phyloP scores from a whole-genome alignment of 2,888 invertebrate species.

The Epirrhoe tristata region DNA sequence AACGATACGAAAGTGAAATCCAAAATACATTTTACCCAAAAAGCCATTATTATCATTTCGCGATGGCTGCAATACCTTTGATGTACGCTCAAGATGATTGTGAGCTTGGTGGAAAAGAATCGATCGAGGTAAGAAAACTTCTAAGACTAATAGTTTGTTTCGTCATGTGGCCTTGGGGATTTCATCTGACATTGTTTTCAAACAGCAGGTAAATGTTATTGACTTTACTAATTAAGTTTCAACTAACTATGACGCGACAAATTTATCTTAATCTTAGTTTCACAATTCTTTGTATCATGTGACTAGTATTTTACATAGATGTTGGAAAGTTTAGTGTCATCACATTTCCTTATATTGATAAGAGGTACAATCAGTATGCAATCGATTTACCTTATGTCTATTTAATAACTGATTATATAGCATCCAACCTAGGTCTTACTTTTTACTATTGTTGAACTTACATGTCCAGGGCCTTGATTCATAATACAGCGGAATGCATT shows the following conservation, averaged over 20 bases:
- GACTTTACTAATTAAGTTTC: background rate
- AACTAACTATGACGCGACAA: background rate
- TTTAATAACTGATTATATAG: background rate
- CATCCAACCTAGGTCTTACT: too few species aligned
- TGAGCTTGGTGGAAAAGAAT: conserved; percentile 88
- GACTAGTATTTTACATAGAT: background rate
- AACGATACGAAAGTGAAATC: conserved; percentile 40
- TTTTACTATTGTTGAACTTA: too few species aligned
- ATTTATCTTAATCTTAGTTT: background rate
- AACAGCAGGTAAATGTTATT: conserved; percentile 26
- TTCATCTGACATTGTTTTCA: conserved; percentile 28
- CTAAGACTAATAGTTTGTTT: conserved; percentile 19
- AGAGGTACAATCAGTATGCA: background rate
- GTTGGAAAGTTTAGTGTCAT: background rate
- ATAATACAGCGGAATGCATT: too few species aligned
- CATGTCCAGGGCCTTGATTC: too few species aligned
- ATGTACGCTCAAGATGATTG: conserved; percentile 88
- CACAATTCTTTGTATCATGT: background rate
- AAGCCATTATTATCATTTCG: background rate
- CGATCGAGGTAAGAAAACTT: conserved; percentile 68
- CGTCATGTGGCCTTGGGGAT: conserved; percentile 31
- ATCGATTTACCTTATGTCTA: background rate
- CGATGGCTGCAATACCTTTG: conserved; percentile 76
- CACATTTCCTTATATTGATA: background rate
- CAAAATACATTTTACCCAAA: background rate